These are phyloP conservation scores for Globicephala melas DNA, from an alignment of 2,113 vertebrate species.

Conservation along the genomic window DNA sequence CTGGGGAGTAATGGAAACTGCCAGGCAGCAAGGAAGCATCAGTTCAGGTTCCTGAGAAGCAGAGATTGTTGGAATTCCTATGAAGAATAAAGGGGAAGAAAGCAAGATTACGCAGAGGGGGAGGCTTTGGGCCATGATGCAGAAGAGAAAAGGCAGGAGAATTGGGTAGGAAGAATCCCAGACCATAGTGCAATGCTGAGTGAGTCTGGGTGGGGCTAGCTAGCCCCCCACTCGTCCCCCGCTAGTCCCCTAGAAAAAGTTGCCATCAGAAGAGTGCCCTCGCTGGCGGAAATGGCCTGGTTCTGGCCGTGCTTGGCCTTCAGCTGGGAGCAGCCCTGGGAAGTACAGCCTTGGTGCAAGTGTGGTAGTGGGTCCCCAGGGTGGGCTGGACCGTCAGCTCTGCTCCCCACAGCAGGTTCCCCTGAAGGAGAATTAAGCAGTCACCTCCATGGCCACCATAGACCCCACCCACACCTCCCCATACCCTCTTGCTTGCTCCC, in stretches of 20 bases:
- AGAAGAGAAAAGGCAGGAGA: neutral
- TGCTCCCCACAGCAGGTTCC: neutral
- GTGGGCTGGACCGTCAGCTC: neutral
- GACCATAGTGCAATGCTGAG: fast-evolving
- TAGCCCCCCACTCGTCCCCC: fast-evolving
- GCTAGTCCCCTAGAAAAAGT: neutral
- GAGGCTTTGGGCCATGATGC: neutral
- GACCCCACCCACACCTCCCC: neutral
- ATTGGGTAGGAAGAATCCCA: neutral
- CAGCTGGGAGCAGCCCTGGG: neutral
- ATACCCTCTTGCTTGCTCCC: neutral
- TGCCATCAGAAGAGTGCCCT: neutral
- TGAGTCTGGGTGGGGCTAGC: neutral
- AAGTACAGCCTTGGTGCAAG: fast-evolving
- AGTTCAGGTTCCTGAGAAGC: neutral
- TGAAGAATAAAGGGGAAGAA: neutral
- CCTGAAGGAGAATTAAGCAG: neutral
- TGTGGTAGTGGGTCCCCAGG: neutral
- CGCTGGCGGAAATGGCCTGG: neutral
- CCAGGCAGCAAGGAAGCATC: neutral
- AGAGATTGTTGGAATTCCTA: neutral
- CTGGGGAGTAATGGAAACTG: neutral
- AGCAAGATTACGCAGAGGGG: neutral
- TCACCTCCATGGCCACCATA: neutral
- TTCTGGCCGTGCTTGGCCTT: neutral